Percentiles rank a stretch among this genome's conserved stretches.
phyloP scores from a whole-genome alignment of 2,888 invertebrate species.

The Trilocha varians region DNA sequence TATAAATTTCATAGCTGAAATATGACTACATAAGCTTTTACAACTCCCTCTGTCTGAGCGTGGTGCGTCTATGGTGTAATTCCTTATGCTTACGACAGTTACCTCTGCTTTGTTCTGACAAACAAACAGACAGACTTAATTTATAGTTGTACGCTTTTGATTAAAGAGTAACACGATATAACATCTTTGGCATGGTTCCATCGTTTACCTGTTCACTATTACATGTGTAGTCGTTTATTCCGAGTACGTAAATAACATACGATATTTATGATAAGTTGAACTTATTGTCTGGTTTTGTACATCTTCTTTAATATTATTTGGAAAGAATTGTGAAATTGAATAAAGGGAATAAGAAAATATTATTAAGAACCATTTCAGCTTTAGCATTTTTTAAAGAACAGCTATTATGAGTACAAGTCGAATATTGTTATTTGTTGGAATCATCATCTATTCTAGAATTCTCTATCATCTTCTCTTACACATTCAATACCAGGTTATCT shows the following conservation, averaged over 20 bases:
- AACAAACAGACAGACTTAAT: slow-evolving; percentile 33
- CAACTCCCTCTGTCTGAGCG: too few relatives aligned
- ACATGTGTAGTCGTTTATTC: background rate
- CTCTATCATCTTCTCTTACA: too few relatives aligned
- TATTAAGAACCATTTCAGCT: too few relatives aligned
- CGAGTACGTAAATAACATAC: background rate
- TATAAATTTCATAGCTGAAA: too few relatives aligned
- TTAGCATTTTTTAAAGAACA: too few relatives aligned
- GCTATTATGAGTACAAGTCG: too few relatives aligned
- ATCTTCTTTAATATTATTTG: background rate
- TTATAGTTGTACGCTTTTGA: slow-evolving; percentile 30
- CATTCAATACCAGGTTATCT: too few relatives aligned
- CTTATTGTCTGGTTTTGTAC: background rate
- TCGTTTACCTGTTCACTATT: slow-evolving; percentile 14
- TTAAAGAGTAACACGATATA: slow-evolving; percentile 32
- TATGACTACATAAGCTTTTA: too few relatives aligned
- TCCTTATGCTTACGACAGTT: slow-evolving; percentile 9
- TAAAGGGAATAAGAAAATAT: too few relatives aligned
- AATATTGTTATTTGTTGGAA: too few relatives aligned
- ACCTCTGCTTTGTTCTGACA: slow-evolving; percentile 30
- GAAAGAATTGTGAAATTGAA: too few relatives aligned
- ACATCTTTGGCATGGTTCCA: slow-evolving; percentile 31
- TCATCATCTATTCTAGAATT: too few relatives aligned
- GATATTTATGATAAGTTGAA: background rate
- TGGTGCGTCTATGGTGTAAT: background rate